Base-by-base conservation (phyloP, 2,113 vertebrate genomes). In the Ptilorrhoa leucosticta region DNA sequence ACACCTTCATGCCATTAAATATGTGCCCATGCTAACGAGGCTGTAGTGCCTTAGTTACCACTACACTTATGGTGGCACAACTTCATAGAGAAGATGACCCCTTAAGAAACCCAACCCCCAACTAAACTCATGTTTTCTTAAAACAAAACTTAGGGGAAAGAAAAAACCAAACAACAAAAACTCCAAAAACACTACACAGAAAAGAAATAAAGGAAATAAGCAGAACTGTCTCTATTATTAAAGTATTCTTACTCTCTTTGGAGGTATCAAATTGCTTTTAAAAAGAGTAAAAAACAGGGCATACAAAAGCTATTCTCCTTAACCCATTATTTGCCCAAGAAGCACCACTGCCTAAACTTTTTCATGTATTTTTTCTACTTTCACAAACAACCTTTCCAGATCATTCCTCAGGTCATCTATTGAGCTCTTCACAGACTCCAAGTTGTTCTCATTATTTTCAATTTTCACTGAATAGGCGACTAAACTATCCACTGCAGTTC, bases 401-500 rank as follows among this genome's bases (percentile, higher is more conserved):
- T 98, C 98, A 61, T 87, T 96, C 50, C 97, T 98, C 87, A 99
- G 96, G 68, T 98, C 97, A 75, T 98, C 97, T 76, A 99, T 90
- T 13, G 98, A 95, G 35, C 96, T 97, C 95, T 98, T 98, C 20
- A 99, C 95, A 7, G 98, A 97, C 28, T 98, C 91, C 44, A 99
- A 93, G 27, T 97, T 98, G 80, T 98, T 95, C 83, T 99, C 98
- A 7, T 99, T 99, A 50, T 96, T 98, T 89, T 99, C 99, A 12
- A 99, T 98, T 97, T 98, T 99, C 76, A 98, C 98, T 0, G 98
- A 98, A 96, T 99, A 98, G 5, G 96, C 92, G 0, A 98, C 98
- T 95, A 99, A 90, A 69, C 97, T 98, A 77, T 98, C 98, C 64
- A 99, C 98, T 7, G 98, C 96, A 91, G 96, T 98, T 87, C 97